Base-by-base conservation (phyloP, 2,797 vertebrate species). In the Hipposideros larvatus region DNA sequence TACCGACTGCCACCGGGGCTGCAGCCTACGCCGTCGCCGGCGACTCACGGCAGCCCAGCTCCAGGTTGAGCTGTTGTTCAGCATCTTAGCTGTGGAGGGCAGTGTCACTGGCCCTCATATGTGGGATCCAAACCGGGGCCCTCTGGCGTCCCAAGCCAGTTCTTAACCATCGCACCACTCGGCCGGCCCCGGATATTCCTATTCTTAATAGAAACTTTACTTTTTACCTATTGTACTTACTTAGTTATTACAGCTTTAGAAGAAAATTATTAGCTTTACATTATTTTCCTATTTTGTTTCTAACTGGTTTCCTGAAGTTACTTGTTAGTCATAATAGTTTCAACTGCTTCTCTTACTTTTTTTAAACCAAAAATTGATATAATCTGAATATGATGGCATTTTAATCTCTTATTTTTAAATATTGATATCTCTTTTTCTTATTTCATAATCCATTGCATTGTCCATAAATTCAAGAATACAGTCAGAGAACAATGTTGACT, bases 221-320 rank as follows among this genome's bases (percentile, higher is more conserved):
- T 75, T 95, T 73, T 94, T 48, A 86, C 65, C 37, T 59, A 73
- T 26, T 95, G 5, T 34, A 84, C 77, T 74, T 68, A 87, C 82
- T 82, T 87, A 92, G 11, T 59, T 79, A 59, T 48, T 68, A 51
- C 19, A 28, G 34, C 18, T 63, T 77, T 78, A 90, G 19, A 90
- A 80, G 31, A 85, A 92, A 87, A 61, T 19, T 73, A 68, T 66
- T 80, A 53, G 4, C 11, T 68, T 80, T 75, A n/a, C 9, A n/a
- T 77, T 46, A 86, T 82, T 92, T 73, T 73, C 14, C 18, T 65
- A 51, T 66, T 75, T 79, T 84, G 9, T 87, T 95, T 85, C 41
- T 90, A 93, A 70, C 41, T 43, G 57, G 31, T 68, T 92, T 80
- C 74, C 31, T 51, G 18, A 79, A 66, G 78, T 53, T 78, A 59